Base-by-base conservation (phyloP, 2,888 invertebrate species). In the Campopleginae sp. region DNA sequence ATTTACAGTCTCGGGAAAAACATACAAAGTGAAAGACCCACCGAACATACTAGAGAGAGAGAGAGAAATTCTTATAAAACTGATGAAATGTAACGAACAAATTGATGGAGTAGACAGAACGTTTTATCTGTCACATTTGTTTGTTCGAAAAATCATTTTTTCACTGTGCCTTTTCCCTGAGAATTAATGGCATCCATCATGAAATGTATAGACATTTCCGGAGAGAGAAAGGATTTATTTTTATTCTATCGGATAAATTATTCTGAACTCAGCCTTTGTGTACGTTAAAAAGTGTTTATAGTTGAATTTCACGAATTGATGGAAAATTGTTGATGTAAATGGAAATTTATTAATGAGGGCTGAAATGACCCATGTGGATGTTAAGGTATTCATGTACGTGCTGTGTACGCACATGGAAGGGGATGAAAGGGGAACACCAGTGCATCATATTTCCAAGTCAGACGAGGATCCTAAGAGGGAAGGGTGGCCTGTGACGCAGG, bases 361-460 rank as follows among this genome's bases (percentile, higher is more conserved):
- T 46, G 65, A 51, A 76, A 48, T 33, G 51, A 17, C 79, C 74
- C 51, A 51, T 51, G 19, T 17, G 31, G 38, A 19, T 17, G 12
- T 65, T 31, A 33, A n/a, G n/a, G 46, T 51, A 48, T 46, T n/a
- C 12, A 33, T 27, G 46, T 33, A 46, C 63, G 31, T 33, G 17
- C 63, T 48, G 48, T 48, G 65, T 27, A 65, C n/a, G 33, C 3
- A 44, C 23, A 44, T 42, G 44, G n/a, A 1, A 19, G 72, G 44
- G n/a, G 5, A 38, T 38, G 14, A 33, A 68, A 77, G 77, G 58
- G 74, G 88, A 51, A 89, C 89, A 89, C 86, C 86, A 87, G 88
- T 88, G 87, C 87, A 88, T 89, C 90, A 90, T 91, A 92, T 91
- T 92, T 91, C 89, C 89, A 90, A 88, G 88, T 91, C 84, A 85